phyloP scores from a whole-genome alignment of 2,797 vertebrate genomes.

The Allobates femoralis region DNA sequence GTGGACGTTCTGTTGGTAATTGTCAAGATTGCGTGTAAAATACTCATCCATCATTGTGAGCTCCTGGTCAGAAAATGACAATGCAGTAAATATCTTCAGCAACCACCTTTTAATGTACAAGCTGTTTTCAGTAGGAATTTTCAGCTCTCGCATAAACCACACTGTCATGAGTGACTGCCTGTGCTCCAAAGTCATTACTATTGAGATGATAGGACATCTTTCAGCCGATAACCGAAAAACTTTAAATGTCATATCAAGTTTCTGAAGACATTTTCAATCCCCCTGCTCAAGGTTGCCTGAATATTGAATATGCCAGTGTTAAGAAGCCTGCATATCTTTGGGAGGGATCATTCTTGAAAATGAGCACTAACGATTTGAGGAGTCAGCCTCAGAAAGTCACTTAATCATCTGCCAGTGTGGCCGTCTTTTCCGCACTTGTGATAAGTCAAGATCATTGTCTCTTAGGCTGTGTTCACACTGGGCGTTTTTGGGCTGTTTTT shows the following conservation, averaged over 20 bases:
- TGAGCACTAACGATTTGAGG: conserved; percentile 65
- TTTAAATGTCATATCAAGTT: conserved; percentile 93
- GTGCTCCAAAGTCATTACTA: conserved; percentile 86
- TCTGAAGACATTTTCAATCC: conserved; percentile 82
- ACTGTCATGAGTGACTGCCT: conserved; percentile 86
- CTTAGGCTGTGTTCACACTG: no score
- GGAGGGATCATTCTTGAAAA: conserved; percentile 75
- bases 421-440: conserved; percentile 57
- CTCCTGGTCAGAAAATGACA: conserved; percentile 89
- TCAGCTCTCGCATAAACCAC: conserved; percentile 91
- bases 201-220: conserved; percentile 87
- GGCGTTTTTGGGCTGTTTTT: no score
- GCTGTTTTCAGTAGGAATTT: conserved; percentile 87
- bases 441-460: conserved; percentile 63
- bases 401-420: conserved; percentile 70
- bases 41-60: conserved; percentile 89
- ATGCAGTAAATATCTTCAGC: conserved; percentile 90
- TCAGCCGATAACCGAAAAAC: conserved; percentile 88
- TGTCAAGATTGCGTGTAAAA: conserved; percentile 86
- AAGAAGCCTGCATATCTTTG: conserved; percentile 77
- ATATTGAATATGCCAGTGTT: conserved; percentile 84
- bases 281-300: conserved; percentile 90
- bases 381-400: conserved; percentile 68
- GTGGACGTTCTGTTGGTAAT: conserved; percentile 81
- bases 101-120: conserved; percentile 89